Evolutionary conservation across 1,140 invertebrate genomes (phyloP).

Genomic region (Pseudomyrmex gracilis): DNA sequence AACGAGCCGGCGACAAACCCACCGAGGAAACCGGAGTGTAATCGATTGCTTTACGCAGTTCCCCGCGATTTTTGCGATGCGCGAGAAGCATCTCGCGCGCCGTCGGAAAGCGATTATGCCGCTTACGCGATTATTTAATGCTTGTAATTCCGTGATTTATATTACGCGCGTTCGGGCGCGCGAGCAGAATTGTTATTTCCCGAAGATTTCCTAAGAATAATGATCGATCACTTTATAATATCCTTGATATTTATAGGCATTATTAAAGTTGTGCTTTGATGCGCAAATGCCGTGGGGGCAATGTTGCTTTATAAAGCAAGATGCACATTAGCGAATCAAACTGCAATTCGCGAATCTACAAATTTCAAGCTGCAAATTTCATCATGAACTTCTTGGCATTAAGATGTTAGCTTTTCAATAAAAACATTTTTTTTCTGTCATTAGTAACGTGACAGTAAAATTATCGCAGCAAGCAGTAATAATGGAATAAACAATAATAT

Average conservation of each 20-base stretch:
- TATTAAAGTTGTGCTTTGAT: constrained; percentile 5
- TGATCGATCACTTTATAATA: constrained; percentile 34
- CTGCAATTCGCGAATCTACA: too few relatives aligned
- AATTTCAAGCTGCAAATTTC: too few relatives aligned
- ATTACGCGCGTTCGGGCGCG: background rate
- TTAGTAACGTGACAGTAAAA: too few relatives aligned
- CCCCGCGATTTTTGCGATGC: constrained; percentile 30
- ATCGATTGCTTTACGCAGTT: constrained; percentile 42
- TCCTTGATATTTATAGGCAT: constrained; percentile 38
- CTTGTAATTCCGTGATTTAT: constrained; percentile 49
- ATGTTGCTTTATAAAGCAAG: background rate
- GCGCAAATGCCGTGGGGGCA: too few relatives aligned
- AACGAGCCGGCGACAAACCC: constrained; percentile 52
- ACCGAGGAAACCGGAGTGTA: constrained; percentile 6
- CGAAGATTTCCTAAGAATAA: constrained; percentile 15
- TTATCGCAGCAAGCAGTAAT: too few relatives aligned
- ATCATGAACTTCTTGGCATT: too few relatives aligned
- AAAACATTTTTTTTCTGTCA: too few relatives aligned
- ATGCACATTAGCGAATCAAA: too few relatives aligned
- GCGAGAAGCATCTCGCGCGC: background rate
- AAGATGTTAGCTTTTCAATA: too few relatives aligned
- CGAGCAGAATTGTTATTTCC: constrained; percentile 37
- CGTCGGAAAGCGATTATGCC: constrained; percentile 34
- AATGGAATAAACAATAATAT: too few relatives aligned
- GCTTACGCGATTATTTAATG: constrained; percentile 42